phyloP scores from a whole-genome alignment of 2,888 invertebrate genomes.

The Callyntrura guangdongensis region DNA sequence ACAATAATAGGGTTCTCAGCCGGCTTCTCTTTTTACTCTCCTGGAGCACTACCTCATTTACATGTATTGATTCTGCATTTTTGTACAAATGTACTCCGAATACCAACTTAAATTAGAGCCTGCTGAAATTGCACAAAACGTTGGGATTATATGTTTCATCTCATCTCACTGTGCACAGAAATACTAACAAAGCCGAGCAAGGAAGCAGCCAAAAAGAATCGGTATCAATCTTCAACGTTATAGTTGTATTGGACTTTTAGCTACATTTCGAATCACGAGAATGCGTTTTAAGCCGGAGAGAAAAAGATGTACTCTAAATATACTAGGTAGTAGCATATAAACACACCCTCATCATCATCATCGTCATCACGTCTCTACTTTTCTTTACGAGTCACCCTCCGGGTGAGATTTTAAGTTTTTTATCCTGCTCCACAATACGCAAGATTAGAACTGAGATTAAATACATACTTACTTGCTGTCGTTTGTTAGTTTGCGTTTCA shows the following conservation, averaged over 20 bases:
- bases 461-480: background rate
- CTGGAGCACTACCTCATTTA: background rate
- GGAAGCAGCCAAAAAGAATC: background rate
- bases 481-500: background rate
- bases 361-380: conserved; percentile 78
- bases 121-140: background rate
- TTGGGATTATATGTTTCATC: background rate
- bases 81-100: background rate
- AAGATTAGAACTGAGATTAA: conserved; percentile 72
- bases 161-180: no score
- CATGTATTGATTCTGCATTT: background rate
- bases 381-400: conserved; percentile 83
- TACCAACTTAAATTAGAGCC: background rate
- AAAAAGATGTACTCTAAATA: background rate
- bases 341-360: conserved; percentile 80
- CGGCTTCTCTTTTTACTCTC: conserved; percentile 9
- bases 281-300: background rate
- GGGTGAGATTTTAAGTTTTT: conserved; percentile 81
- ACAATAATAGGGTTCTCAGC: no score
- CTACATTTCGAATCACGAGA: background rate
- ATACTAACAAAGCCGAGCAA: no score
- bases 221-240: background rate
- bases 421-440: conserved; percentile 69
- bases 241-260: background rate
- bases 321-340: conserved; percentile 72